phyloP scores from a whole-genome alignment of 2,797 vertebrate genomes.

The Rallus crepitans region DNA sequence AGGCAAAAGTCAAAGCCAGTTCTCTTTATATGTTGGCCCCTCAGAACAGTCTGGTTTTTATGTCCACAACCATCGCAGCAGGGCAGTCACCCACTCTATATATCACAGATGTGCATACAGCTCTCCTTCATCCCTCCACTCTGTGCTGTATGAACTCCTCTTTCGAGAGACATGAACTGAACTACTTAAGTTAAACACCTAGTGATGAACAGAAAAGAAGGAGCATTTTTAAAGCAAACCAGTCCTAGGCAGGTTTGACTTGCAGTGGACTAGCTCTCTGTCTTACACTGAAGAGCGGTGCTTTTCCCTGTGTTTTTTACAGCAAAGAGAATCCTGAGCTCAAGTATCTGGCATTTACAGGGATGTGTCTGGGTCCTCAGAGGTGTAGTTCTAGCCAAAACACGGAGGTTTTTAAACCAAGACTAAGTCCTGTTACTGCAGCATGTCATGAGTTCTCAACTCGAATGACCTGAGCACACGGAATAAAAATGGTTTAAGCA shows the following conservation, averaged over 20 bases:
- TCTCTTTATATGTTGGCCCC: not conserved
- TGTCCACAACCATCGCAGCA: fast-evolving
- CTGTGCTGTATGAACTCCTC: not conserved
- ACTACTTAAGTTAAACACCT: not conserved
- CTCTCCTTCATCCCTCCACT: not conserved
- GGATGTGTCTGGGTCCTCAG: not conserved
- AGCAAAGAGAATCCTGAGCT: not conserved
- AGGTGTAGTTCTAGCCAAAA: not conserved
- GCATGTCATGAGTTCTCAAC: not conserved
- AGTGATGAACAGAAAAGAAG: not conserved
- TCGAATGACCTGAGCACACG: not conserved
- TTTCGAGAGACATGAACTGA: not conserved
- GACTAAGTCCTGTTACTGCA: not conserved
- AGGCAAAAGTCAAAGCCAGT: not conserved
- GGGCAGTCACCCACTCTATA: not conserved
- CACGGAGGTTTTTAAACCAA: not conserved
- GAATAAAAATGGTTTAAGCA: not conserved
- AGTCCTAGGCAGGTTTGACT: not conserved
- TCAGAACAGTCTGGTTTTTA: not conserved
- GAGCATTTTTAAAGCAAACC: not conserved
- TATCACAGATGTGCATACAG: not conserved
- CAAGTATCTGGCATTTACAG: not conserved
- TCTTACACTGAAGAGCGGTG: not conserved
- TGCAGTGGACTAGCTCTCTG: not conserved
- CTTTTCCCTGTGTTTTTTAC: not conserved